phyloP scores from a whole-genome alignment of 2,888 invertebrate genomes.

The Xylocampa areola region DNA sequence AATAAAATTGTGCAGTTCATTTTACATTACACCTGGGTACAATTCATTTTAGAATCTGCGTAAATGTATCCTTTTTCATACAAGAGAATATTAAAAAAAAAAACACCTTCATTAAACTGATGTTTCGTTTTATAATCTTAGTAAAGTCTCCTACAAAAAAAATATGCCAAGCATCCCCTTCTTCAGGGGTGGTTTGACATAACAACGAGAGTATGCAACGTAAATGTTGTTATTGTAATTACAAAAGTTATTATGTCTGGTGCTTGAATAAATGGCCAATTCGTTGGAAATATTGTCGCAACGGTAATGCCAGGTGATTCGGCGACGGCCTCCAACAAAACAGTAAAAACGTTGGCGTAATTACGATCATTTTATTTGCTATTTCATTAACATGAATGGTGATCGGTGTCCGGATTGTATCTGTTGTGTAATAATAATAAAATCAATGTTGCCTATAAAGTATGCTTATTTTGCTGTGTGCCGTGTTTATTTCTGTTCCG shows the following conservation, averaged over 20 bases:
- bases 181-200: constrained; percentile 20
- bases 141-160: constrained; percentile 13
- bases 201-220: constrained; percentile 57
- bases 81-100: not conserved
- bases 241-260: constrained; percentile 83
- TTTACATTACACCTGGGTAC: too few relatives aligned
- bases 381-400: constrained; percentile 85
- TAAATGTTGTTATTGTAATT: constrained; percentile 80
- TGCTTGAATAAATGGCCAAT: constrained; percentile 84
- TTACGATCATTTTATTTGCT: constrained; percentile 85
- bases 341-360: constrained; percentile 85
- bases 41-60: too few relatives aligned
- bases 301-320: constrained; percentile 87
- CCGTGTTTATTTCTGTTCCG: not conserved
- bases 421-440: constrained; percentile 59
- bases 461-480: constrained; percentile 29
- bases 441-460: constrained; percentile 61
- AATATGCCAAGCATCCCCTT: constrained; percentile 12
- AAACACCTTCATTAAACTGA: not conserved
- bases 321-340: constrained; percentile 79
- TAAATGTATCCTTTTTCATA: too few relatives aligned
- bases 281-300: constrained; percentile 85
- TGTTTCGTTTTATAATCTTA: constrained; percentile 20
- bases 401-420: constrained; percentile 79
- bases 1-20: too few relatives aligned